Conservation (phyloP, 2,113 vertebrate genomes). For the Cyprinodon variegatus region DNA sequence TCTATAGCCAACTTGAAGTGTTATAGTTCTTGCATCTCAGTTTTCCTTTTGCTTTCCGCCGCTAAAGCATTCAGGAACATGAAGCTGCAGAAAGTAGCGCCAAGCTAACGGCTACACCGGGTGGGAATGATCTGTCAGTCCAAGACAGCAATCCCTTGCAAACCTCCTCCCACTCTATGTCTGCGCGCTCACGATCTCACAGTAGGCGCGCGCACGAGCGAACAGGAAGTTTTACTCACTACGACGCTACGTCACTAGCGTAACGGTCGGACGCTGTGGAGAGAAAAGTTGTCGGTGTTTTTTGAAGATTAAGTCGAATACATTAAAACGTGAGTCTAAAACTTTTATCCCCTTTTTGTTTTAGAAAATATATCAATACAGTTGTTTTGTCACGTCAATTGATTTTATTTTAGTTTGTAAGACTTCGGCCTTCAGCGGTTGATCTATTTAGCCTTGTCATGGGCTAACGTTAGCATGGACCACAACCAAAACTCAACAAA, state of each 20-base stretch:
- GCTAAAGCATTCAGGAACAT: conserved; percentile 35
- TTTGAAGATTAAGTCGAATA: conserved; percentile 23
- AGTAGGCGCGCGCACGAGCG: background rate
- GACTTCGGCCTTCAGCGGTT: background rate
- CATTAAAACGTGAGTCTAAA: background rate
- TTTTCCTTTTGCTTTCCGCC: background rate
- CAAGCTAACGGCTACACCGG: conserved; percentile 35
- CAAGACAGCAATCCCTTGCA: conserved; percentile 1
- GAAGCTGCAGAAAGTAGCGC: background rate
- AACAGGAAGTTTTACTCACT: conserved; percentile 14
- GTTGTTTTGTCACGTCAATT: background rate
- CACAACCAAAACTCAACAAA: background rate
- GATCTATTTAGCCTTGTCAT: conserved; percentile 55
- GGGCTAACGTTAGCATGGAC: conserved; percentile 58
- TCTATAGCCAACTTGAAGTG: background rate
- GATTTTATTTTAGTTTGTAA: rapidly evolving
- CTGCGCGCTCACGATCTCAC: background rate
- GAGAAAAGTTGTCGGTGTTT: conserved; percentile 1
- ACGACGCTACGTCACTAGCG: background rate
- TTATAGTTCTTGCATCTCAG: conserved; percentile 51
- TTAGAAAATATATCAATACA: background rate
- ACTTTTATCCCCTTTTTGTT: background rate
- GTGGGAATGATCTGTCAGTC: conserved; percentile 52
- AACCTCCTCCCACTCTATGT: conserved; percentile 3
- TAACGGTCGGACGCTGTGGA: background rate